Base-by-base conservation (phyloP, 2,888 invertebrate species). In the Ernsta delagoae region DNA sequence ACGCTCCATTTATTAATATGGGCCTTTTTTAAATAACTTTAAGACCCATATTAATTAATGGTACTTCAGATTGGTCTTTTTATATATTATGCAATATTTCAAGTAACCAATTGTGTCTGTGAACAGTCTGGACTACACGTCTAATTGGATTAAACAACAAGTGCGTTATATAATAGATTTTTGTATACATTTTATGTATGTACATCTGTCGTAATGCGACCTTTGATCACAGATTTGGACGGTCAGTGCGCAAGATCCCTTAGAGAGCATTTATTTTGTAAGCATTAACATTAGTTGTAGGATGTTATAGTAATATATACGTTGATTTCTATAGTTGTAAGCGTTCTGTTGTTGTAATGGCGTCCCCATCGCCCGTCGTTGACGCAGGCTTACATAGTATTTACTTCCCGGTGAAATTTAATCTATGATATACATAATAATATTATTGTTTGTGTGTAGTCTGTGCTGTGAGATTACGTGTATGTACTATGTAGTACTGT, bases 301-400 rank as follows among this genome's bases (percentile, higher is more conserved):
- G 76, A 88, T 88, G 90, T 91, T 90, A 92, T 88, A 92, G 88
- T 92, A 93, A 93, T 93, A 92, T 92, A 92, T 92, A 89, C 84
- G 92, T 92, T 93, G 92, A 90, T 89, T 92, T 91, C 87, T 90
- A 76, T 92, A 92, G 88, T 82, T 78, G 72, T 92, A 92, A 90
- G 90, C 76, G 80, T 84, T 88, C 82, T 89, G 86, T 89, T 88
- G 82, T 50, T 50, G 50, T 8, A 77, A 83, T 80, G 79, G 77
- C 81, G 79, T 79, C 76, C 76, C 81, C 81, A 84, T 45, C 41
- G 80, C 77, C 76, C 75, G 64, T 80, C 77, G 73, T 73, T 62
- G 76, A 75, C 70, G 71, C 80, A 78, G 74, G 74, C 71, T 72
- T 78, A 75, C 72, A 76, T 75, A 74, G n/a, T 74, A 72, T 41